phyloP scores from a whole-genome alignment of 2,113 vertebrate genomes.

The Polyodon spathula region DNA sequence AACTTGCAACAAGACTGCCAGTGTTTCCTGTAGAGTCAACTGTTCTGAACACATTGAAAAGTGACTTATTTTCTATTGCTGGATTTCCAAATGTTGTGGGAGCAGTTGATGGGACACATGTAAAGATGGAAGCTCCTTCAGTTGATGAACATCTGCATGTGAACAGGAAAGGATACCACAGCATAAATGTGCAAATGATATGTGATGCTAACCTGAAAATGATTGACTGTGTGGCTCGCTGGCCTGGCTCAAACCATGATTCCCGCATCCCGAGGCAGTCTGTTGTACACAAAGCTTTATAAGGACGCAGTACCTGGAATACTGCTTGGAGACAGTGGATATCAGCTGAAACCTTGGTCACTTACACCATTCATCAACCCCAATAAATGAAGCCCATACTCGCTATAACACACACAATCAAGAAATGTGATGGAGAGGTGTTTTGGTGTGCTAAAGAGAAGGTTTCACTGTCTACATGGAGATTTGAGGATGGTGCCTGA shows the following conservation, averaged over 20 bases:
- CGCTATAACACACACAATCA: background rate
- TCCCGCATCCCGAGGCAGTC: conserved; percentile 1
- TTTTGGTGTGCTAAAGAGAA: background rate
- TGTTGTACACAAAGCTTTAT: background rate
- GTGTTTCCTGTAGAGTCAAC: background rate
- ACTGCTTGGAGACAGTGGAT: background rate
- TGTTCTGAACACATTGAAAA: background rate
- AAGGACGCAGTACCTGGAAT: background rate
- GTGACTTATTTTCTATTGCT: conserved; percentile 1
- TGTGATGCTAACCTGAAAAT: background rate
- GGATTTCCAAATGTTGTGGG: conserved; percentile 5
- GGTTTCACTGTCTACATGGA: no score
- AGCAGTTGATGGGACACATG: conserved; percentile 8
- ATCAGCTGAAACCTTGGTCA: conserved; percentile 5
- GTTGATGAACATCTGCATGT: conserved; percentile 4
- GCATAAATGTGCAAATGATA: background rate
- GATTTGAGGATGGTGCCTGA: no score
- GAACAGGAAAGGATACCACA: background rate
- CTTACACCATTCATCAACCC: conserved; percentile 11
- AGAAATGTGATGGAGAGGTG: background rate
- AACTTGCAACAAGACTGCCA: conserved; percentile 1
- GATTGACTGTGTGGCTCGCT: conserved; percentile 2
- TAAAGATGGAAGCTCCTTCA: background rate
- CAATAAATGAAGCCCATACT: background rate
- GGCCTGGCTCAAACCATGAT: background rate